Evolutionary conservation across 2,888 invertebrate species (phyloP), one percentile per base, ranked within the genome.

Genomic region (Dryococelus australis): DNA sequence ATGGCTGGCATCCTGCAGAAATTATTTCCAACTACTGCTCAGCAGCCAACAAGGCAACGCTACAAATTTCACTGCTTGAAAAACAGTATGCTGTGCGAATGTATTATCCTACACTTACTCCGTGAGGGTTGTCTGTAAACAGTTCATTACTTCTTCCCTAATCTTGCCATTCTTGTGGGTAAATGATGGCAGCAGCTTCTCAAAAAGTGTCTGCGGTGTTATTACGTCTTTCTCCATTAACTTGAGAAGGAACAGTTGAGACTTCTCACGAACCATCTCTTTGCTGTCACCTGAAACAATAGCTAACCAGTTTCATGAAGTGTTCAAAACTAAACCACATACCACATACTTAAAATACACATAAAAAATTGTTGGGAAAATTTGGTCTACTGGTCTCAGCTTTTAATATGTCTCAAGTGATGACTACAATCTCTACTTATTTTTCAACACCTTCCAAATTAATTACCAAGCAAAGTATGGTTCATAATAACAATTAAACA

Each of bases 161-260:
- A 99, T 96, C 93, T 98, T 97, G 91, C 97, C 96, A 92, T 98
- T 98, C 93, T 98, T 98, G 93, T 99, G 98, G 90, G 94, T 94
- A 91, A 98, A 95, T 28, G 95, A 95, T 86, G 94, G 94, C 85
- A 94, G 93, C 88, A 97, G 93, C 91, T 95, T 95, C 90, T 97
- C 97, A 90, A 97, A 94, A 88, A 97, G 93, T 90, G 94, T 93
- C 92, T 97, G 96, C 88, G 95, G 96, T 88, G 94, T 92, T 90
- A 95, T 93, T 88, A 96, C 96, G 88, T 95, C 95, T 89, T 95
- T 94, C 92, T 96, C 96, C 94, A 97, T 94, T 89, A 97, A 93
- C 92, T 96, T 96, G 88, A 96, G 93, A 89, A 97, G 92, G 88
- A 97, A 93, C 88, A 96, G 92, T 91, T 96, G 96, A 20, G 97